Evolutionary conservation across 2,113 vertebrate genomes (phyloP).

Genomic region (Spea multiplicata): DNA sequence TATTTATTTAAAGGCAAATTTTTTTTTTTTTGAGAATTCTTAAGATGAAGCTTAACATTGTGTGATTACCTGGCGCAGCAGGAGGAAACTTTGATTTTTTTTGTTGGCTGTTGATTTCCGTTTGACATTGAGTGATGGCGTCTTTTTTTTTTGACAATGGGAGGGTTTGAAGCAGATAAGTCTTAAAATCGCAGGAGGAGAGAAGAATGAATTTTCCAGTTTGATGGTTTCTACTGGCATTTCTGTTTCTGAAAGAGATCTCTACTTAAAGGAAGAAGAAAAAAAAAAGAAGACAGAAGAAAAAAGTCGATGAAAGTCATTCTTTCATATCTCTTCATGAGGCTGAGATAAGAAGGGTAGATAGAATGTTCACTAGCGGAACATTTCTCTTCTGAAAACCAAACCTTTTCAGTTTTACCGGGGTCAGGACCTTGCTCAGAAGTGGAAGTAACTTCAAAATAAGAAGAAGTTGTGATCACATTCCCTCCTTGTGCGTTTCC

Average conservation of each 20-base stretch:
- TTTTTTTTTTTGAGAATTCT: slow-evolving; percentile 27
- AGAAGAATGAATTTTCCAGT: slow-evolving; percentile 26
- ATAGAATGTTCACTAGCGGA: slow-evolving; percentile 22
- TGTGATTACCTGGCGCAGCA: slow-evolving; percentile 28
- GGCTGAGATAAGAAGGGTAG: slow-evolving; percentile 20
- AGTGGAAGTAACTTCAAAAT: not conserved
- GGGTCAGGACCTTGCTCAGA: slow-evolving; percentile 1
- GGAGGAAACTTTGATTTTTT: slow-evolving; percentile 21
- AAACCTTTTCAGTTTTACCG: slow-evolving; percentile 19
- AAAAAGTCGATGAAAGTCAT: slow-evolving; percentile 35
- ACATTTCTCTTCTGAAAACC: slow-evolving; percentile 9
- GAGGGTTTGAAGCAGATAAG: not conserved
- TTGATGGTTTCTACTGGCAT: slow-evolving; percentile 25
- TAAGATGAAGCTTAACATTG: slow-evolving; percentile 32
- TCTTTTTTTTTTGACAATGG: not conserved
- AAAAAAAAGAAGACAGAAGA: slow-evolving; percentile 14
- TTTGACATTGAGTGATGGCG: slow-evolving; percentile 13
- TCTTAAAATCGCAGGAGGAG: slow-evolving; percentile 27
- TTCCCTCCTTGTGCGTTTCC: too few relatives aligned
- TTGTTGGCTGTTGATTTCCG: not conserved
- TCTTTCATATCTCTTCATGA: slow-evolving; percentile 33
- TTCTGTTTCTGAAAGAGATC: slow-evolving; percentile 26
- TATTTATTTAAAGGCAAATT: slow-evolving; percentile 52
- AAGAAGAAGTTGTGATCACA: slow-evolving; percentile 6
- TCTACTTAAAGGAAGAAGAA: slow-evolving; percentile 2